phyloP scores from a whole-genome alignment of 2,113 vertebrate genomes.

The Lucifuga dentata region DNA sequence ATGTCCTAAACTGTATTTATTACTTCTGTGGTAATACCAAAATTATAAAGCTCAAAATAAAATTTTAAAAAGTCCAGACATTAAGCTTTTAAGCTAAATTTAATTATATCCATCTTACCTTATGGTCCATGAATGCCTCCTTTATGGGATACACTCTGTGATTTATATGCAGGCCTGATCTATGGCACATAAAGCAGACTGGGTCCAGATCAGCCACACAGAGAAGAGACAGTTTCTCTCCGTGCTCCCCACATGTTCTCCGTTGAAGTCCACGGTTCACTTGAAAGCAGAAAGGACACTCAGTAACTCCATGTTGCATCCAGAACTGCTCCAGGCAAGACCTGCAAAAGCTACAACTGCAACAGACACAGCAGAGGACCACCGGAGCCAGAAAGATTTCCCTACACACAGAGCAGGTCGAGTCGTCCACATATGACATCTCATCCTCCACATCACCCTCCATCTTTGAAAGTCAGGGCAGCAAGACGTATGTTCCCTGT shows the following conservation, averaged over 20 bases:
- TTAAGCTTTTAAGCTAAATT: background rate
- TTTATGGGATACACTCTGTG: conserved; percentile 51
- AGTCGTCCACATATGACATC: conserved; percentile 42
- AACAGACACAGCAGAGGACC: conserved; percentile 62
- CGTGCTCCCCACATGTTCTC: conserved; percentile 47
- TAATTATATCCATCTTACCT: conserved; percentile 46
- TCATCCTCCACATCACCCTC: conserved; percentile 41
- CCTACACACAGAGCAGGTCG: conserved; percentile 48
- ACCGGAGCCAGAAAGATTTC: conserved; percentile 52
- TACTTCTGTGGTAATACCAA: background rate
- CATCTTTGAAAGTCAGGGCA: conserved; percentile 37
- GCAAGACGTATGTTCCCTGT: conserved; percentile 5
- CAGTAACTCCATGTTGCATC: conserved; percentile 41
- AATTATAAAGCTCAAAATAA: background rate
- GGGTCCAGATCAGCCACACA: conserved; percentile 48
- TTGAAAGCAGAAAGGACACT: conserved; percentile 59
- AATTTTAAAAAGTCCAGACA: background rate
- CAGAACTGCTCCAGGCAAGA: conserved; percentile 60
- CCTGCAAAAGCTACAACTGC: conserved; percentile 57
- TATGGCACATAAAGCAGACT: conserved; percentile 40
- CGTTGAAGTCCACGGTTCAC: conserved; percentile 21
- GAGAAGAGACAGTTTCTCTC: conserved; percentile 32
- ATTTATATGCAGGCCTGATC: conserved; percentile 32
- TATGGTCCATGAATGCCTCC: conserved; percentile 42
- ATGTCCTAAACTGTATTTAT: no score